These are phyloP conservation scores for Drosophila nigrodunni DNA, from an alignment of 1,140 invertebrate genomes.

Conservation along the genomic window DNA sequence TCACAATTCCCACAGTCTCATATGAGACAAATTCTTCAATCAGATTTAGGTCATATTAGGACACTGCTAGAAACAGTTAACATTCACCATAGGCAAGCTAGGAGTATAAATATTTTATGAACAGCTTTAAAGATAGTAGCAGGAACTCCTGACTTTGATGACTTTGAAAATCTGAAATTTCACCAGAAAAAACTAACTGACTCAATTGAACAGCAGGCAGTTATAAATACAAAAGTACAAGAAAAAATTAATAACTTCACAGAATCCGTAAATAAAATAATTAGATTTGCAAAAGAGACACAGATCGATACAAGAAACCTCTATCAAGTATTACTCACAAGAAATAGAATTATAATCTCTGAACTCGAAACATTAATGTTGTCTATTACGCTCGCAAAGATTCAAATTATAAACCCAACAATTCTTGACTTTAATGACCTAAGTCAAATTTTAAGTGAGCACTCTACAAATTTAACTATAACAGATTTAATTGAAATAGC, in stretches of 20 bases:
- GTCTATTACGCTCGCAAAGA: constrained; percentile 3
- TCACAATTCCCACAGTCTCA: neutral
- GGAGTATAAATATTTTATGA: constrained; percentile 30
- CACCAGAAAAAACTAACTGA: constrained; percentile 6
- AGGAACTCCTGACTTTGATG: constrained; percentile 31
- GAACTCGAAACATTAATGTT: neutral
- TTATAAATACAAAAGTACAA: neutral
- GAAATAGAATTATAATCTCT: neutral
- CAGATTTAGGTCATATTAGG: constrained; percentile 25
- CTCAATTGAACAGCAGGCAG: neutral
- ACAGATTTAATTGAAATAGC: no score
- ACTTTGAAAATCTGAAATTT: constrained; percentile 25
- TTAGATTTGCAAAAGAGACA: constrained; percentile 16
- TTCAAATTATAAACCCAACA: neutral
- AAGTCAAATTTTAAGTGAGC: constrained; percentile 1
- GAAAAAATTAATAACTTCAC: no score
- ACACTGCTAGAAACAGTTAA: constrained; percentile 14
- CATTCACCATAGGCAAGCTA: constrained; percentile 27
- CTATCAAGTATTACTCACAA: constrained; percentile 19
- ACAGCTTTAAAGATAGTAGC: constrained; percentile 27
- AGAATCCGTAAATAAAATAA: neutral
- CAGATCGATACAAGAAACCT: constrained; percentile 29
- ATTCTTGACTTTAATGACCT: constrained; percentile 1
- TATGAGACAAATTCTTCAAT: constrained; percentile 5
- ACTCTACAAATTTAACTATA: neutral